Evolutionary conservation across 2,888 invertebrate species (phyloP).

Genomic region (Drosophila emarginata): DNA sequence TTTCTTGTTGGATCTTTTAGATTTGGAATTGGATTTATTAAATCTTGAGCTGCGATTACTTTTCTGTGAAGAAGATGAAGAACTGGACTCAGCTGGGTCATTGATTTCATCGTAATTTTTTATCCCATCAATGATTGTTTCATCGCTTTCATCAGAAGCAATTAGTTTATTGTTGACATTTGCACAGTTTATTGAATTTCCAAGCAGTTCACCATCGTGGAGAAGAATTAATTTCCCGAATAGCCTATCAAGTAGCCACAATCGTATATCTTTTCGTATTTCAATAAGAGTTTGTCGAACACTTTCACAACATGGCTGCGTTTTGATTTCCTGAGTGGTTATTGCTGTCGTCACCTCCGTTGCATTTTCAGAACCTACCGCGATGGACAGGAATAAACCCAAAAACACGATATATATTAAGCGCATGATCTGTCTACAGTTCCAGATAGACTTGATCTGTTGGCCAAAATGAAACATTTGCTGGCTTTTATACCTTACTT

Average conservation of each 20-base stretch:
- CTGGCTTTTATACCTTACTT: slow-evolving; percentile 56
- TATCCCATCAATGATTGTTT: slow-evolving; percentile 10
- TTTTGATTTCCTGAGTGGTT: slow-evolving; percentile 24
- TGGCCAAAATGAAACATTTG: slow-evolving; percentile 22
- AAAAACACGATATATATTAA: slow-evolving; percentile 53
- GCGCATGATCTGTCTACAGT: slow-evolving; percentile 55
- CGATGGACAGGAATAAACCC: slow-evolving; percentile 47
- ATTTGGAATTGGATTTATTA: neutral
- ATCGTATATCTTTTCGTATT: slow-evolving; percentile 62
- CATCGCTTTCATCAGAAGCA: slow-evolving; percentile 9
- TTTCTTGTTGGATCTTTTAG: neutral
- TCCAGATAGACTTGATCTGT: slow-evolving; percentile 46
- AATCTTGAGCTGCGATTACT: neutral
- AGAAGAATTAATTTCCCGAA: slow-evolving; percentile 57
- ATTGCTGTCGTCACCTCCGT: slow-evolving; percentile 43
- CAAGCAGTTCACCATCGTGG: slow-evolving; percentile 53
- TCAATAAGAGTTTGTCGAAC: slow-evolving; percentile 63
- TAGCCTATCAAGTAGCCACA: slow-evolving; percentile 60
- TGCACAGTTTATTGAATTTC: slow-evolving; percentile 47
- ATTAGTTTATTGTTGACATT: slow-evolving; percentile 29
- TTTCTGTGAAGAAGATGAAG: neutral
- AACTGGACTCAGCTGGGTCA: neutral
- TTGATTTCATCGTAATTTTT: neutral
- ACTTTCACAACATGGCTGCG: slow-evolving; percentile 62
- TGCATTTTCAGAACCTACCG: slow-evolving; percentile 48